Evolutionary conservation across 2,113 vertebrate genomes (phyloP), one percentile per base, ranked within the genome.

Genomic region (Ariopsis seemanni): DNA sequence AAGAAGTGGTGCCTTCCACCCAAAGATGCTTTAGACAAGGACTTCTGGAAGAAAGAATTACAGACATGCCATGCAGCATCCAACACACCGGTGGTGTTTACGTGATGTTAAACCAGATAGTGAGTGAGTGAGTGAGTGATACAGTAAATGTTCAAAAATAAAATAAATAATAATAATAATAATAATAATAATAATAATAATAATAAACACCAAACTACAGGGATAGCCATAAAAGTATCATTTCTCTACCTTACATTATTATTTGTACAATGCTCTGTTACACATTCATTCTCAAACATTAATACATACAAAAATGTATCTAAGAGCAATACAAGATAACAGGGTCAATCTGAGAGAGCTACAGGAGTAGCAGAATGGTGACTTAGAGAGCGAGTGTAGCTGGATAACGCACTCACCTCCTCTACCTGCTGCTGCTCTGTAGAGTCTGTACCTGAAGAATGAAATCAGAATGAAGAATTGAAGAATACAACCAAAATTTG

Each of bases 361-460:
- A 74, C 15, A 20, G 7, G 65, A 82, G 34, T 10, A 48, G 72
- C 34, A 75, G 27, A 75, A 20, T 2, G 4, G 34, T 8, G 48
- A 2, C 52, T 25, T 20, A 18, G 9, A 30, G 57, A 27, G 52
- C 30, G 18, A 75, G 22, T 53, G 10, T 6, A 75, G 42, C n/a
- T 69, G 71, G 2, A 6, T 42, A 30, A 5, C 30, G 84, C 22
- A 34, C 96, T 90, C 91, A 97, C 97, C 95, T 25, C 90, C 30
- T 89, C 75, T 42, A 42, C 20, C 5, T 27, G 85, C 75, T 62
- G 82, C 17, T 9, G 55, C 30, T n/a, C 53, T 22, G 80, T 9
- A n/a, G 50, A 53, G 65, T 22, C 60, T 17, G 9, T 30, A 75
- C 65, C 82, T 81, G 77, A 20, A 9, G 3, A 55, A 30, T 34